Base-by-base conservation (phyloP, 2,113 vertebrate species). In the Pithys albifrons region DNA sequence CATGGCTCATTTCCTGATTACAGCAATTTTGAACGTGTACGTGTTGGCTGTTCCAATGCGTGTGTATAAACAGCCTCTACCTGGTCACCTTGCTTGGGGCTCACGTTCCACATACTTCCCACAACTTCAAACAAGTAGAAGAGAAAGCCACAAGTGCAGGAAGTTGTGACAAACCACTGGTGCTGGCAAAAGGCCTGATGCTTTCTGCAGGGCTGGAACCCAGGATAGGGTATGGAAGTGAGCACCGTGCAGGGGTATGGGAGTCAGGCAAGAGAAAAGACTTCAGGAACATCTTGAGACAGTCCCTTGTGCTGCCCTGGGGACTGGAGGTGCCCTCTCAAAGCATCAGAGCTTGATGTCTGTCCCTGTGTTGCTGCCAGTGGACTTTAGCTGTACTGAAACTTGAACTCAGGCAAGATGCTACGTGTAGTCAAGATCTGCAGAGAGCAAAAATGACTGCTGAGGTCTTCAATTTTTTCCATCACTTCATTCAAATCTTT, bases 1-100 rank as follows among this genome's bases (percentile, higher is more conserved):
- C 86, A 88, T 41, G 89, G 93, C 89, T 96, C 93, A 93, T 92
- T 96, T 97, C 93, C 92, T 95, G 92, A 96, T 95, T 84, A 65
- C 85, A 91, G 88, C 39, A 17, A 16, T 84, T 94, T 57, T 65
- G 73, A 93, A 91, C 1, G 3, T 66, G 67, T 55, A 46, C 10
- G 6, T 78, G 58, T 64, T 66, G 80, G 64, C 70, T 92, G 65
- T 89, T 93, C 77, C 51, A 48, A 1, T 61, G 79, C 45, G 5
- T 62, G 49, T 82, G 54, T 43, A 57, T 61, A 79, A 95, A 84
- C 88, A 78, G 15, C 46, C 16, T 33, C 5, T 28, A 67, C 31
- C 61, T 59, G 57, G 48, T 83, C 79, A 52, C 35, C 46, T 20
- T 29, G 49, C 70, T 78, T 2, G 0, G 23, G 61, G 39, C 16